Evolutionary conservation across 2,888 invertebrate species (phyloP).

Genomic region (Euclidia mi): DNA sequence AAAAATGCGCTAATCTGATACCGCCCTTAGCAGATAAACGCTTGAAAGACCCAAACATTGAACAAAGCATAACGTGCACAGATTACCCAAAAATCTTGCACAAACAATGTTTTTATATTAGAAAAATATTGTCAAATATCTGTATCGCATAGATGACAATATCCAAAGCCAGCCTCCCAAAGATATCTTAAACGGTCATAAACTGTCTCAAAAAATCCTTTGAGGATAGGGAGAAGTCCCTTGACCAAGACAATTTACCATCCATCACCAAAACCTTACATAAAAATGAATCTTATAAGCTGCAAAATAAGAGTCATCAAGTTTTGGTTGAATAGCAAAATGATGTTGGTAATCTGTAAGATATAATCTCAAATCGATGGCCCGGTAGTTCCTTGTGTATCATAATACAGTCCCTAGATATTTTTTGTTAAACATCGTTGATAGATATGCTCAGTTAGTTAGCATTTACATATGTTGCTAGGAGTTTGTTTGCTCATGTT

Average conservation of each 20-base stretch:
- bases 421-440: constrained; percentile 35
- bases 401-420: constrained; percentile 35
- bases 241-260: constrained; percentile 14
- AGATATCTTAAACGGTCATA: constrained; percentile 67
- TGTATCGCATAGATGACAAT: constrained; percentile 43
- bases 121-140: constrained; percentile 52
- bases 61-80: constrained; percentile 19
- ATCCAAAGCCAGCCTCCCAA: constrained; percentile 34
- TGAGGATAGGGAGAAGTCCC: constrained; percentile 48
- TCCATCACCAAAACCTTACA: background rate
- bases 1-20: too few species aligned
- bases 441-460: constrained; percentile 29
- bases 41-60: constrained; percentile 10
- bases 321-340: background rate
- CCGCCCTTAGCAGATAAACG: constrained; percentile 8
- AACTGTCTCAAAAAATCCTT: constrained; percentile 66
- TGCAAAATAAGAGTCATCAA: accelerated
- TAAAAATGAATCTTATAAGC: constrained; percentile 17
- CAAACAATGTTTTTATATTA: constrained; percentile 40
- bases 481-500: too few species aligned
- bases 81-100: constrained; percentile 37
- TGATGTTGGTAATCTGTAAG: constrained; percentile 9
- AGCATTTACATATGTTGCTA: background rate
- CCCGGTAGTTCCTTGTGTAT: constrained; percentile 48
- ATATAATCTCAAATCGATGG: constrained; percentile 64